Base-by-base conservation (phyloP, 30 jellyfish, hydroid and myxozoan species). In the Pseudorhiza aurosa region DNA sequence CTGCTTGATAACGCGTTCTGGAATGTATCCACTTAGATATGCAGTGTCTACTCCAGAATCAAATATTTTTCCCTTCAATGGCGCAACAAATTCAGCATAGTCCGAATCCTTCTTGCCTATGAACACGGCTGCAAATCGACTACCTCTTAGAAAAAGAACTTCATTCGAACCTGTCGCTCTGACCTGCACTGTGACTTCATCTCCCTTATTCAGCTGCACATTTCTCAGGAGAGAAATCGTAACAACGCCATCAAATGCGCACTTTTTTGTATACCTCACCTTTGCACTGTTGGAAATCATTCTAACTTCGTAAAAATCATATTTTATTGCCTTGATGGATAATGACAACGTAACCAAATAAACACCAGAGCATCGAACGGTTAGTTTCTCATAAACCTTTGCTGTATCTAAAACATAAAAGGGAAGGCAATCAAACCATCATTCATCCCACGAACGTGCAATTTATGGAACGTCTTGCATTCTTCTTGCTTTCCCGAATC, bases 341-440 rank as follows among this genome's bases (percentile, higher is more conserved):
- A 84, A 33, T 29, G 68, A 18, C 21, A 58, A 58, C 6, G 88
- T 28, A 11, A 84, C 50, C 26, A 72, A 36, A 56, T 84, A 84
- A 19, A 84, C 32, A 0, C 95, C 95, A 43, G 56, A 22, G 69
- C 95, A 84, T 2, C 26, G 33, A 19, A 84, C 83, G 28, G 62
- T 19, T 25, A 84, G 68, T 10, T 53, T 72, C 19, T 33, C 73
- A 2, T 21, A 17, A 36, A 31, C 55, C 0, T n/a, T 35, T 10
- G 84, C 14, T 26, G 12, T 2, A n/a, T 53, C 74, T 39, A 32
- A 42, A n/a, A n/a, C n/a, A n/a, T n/a, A n/a, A n/a, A n/a, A n/a
- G n/a, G n/a, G n/a, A n/a, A n/a, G n/a, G n/a, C n/a, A n/a, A n/a
- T n/a, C n/a, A n/a, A n/a, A n/a, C n/a, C n/a, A n/a, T n/a, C n/a